These are phyloP conservation scores for Holacanthus passer DNA, from an alignment of 2,113 vertebrate genomes.

Conservation along the genomic window DNA sequence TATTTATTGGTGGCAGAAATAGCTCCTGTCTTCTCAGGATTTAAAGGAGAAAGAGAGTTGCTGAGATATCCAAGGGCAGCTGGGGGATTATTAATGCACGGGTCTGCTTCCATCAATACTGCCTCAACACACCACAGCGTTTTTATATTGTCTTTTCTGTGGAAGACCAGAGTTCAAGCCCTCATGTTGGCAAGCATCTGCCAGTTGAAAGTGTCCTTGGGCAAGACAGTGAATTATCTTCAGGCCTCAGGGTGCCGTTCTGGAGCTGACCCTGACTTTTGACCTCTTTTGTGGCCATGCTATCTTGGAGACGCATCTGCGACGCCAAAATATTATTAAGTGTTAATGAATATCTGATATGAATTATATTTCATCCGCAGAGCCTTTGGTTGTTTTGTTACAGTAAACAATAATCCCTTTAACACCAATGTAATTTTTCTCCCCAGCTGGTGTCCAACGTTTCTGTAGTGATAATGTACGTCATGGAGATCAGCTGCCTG, in stretches of 20 bases:
- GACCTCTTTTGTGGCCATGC: conserved; percentile 27
- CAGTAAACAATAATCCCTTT: background rate
- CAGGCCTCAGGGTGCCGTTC: background rate
- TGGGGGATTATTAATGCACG: conserved; percentile 42
- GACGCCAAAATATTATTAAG: background rate
- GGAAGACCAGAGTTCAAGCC: conserved; percentile 21
- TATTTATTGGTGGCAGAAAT: conserved; percentile 14
- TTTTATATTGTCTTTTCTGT: conserved; percentile 17
- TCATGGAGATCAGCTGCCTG: conserved; percentile 76
- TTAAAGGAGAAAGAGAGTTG: background rate
- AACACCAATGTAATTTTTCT: background rate
- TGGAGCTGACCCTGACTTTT: conserved; percentile 37
- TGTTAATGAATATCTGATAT: background rate
- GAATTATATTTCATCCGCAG: no score
- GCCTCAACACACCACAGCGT: conserved; percentile 3
- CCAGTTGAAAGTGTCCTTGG: conserved; percentile 52
- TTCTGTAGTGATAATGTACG: conserved; percentile 74
- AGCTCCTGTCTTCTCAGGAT: background rate
- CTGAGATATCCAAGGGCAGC: background rate
- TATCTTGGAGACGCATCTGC: background rate
- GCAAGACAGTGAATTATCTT: conserved; percentile 46
- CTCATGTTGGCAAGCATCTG: conserved; percentile 2
- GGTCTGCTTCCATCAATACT: conserved; percentile 8
- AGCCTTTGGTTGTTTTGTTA: background rate
- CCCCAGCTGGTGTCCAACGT: conserved; percentile 74